Conservation (phyloP, 1,140 invertebrate genomes). For the Ooceraea biroi region DNA sequence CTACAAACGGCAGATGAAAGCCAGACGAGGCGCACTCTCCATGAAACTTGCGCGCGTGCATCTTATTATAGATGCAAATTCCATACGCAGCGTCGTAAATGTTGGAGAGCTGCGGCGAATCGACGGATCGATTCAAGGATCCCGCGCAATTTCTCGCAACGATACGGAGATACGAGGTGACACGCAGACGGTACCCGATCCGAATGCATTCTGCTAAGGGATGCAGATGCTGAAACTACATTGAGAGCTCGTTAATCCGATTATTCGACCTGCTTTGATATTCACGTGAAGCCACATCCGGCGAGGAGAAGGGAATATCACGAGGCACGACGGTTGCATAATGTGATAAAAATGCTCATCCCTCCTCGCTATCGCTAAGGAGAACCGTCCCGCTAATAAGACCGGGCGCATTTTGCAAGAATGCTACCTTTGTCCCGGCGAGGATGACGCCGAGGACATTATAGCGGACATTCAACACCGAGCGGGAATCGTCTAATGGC, state of each 20-base stretch:
- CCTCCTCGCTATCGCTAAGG: conserved; percentile 7
- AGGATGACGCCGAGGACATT: conserved; percentile 65
- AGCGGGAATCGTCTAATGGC: conserved; percentile 69
- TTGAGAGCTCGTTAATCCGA: conserved; percentile 67
- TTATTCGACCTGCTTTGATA: conserved; percentile 73
- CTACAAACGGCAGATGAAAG: conserved; percentile 5
- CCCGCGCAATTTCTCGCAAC: conserved; percentile 34
- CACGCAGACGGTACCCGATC: conserved; percentile 52
- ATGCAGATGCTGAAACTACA: conserved; percentile 65
- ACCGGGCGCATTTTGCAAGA: conserved; percentile 68
- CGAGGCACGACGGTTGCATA: conserved; percentile 51
- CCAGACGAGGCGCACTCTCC: too few species aligned
- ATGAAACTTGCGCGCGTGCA: neutral
- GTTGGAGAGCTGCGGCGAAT: conserved; percentile 29
- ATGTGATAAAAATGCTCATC: conserved; percentile 73
- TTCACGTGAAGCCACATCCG: conserved; percentile 38
- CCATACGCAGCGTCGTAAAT: neutral
- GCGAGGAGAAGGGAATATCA: too few species aligned
- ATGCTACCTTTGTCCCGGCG: conserved; percentile 50
- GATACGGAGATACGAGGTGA: conserved; percentile 11
- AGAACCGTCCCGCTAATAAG: conserved; percentile 70
- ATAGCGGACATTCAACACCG: conserved; percentile 58
- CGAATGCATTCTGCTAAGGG: conserved; percentile 63
- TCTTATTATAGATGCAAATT: neutral
- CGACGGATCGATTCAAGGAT: conserved; percentile 7